Conservation (phyloP, 2,113 vertebrate species). For the Eleginops maclovinus region DNA sequence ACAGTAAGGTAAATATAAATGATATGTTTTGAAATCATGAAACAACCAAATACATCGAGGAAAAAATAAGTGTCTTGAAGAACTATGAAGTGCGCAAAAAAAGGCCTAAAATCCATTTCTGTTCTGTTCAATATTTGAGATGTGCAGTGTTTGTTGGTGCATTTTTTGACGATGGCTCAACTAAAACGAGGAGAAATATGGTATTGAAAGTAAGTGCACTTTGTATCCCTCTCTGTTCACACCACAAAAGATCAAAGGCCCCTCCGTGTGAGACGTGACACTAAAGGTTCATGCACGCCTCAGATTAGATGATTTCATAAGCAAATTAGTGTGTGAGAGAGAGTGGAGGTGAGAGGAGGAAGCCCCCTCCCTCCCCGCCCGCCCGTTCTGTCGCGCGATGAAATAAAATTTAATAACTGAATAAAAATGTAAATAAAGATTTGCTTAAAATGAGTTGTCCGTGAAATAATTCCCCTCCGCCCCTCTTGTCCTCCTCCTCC, state of each 20-base stretch:
- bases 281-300: constrained; percentile 82
- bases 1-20: too few relatives aligned
- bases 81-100: too few relatives aligned
- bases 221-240: constrained; percentile 18
- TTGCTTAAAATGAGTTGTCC: constrained; percentile 98
- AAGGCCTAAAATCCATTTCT: too few relatives aligned
- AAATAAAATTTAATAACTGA: constrained; percentile 99
- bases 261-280: constrained; percentile 77
- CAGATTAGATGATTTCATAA: constrained; percentile 92
- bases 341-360: constrained; percentile 80
- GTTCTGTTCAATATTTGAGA: too few relatives aligned
- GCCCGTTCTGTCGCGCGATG: constrained; percentile 82
- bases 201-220: neutral
- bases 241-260: constrained; percentile 60
- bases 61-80: too few relatives aligned
- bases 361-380: neutral
- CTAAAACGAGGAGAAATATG: constrained; percentile 22
- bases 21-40: too few relatives aligned
- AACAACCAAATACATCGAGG: too few relatives aligned
- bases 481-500: constrained; percentile 79
- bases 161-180: too few relatives aligned
- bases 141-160: too few relatives aligned
- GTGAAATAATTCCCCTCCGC: constrained; percentile 92
- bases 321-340: constrained; percentile 77
- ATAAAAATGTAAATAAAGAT: constrained; percentile 99